Base-by-base conservation (phyloP, 2,113 vertebrate genomes). In the Oenanthe melanoleuca region DNA sequence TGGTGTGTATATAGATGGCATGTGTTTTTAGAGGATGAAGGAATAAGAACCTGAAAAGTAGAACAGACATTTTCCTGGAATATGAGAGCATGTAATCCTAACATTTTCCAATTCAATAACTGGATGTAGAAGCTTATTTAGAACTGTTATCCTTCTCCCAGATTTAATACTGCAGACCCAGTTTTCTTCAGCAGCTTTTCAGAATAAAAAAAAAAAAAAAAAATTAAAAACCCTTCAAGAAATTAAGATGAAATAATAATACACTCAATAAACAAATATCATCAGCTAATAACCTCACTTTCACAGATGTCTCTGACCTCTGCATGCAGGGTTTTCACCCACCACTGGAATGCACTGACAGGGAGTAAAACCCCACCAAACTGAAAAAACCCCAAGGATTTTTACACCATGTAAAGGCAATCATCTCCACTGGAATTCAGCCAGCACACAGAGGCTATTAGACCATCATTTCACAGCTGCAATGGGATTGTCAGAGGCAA, bases 381-480 rank as follows among this genome's bases (percentile, higher is more conserved):
- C 49, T 70, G 56, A 79, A 92, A 96, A 79, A 92, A 96, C 49
- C 60, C 37, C 31, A 52, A 44, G 60, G 72, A 85, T 59, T 84
- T 89, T 94, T 71, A 34, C 49, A 67, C 38, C 47, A 33, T 0
- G 4, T 55, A 66, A 38, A 88, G n/a, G 49, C 73, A 93, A 89
- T 90, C 69, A 74, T 22, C 31, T 66, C 61, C 28, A 6, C 2
- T 91, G 67, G 80, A 89, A 82, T 57, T 49, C 64, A 65, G 44
- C 74, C 80, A 89, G 73, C 42, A 61, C 49, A 60, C 80, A 55
- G 29, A 65, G 29, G 28, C 66, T 95, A 49, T 92, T 89, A 88
- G 56, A 63, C 24, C 15, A 29, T 67, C 19, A 56, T 89, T 92
- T 92, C 91, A 80, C 57, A 77, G 79, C 44, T 80, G 71, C 59